phyloP scores from a whole-genome alignment of 64 coral and sea anemone genomes.

The Montipora sp. region DNA sequence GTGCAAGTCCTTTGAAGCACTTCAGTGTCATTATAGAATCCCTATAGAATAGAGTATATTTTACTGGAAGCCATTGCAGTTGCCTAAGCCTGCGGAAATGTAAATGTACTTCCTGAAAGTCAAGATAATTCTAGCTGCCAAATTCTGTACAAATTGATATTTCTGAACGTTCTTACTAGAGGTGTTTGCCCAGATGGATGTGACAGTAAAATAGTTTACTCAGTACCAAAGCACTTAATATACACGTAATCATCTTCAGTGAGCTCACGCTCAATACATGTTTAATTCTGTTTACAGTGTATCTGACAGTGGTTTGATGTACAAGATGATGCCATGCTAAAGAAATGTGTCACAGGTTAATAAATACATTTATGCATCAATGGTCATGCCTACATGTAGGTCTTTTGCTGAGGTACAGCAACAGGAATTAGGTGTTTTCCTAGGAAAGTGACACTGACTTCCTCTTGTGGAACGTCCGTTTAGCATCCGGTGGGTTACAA shows the following conservation, averaged over 20 bases:
- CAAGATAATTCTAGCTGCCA: neutral
- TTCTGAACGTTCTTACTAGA: no score
- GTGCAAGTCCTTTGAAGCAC: neutral
- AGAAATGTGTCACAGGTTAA: neutral
- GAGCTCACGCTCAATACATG: neutral
- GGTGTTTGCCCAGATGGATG: neutral
- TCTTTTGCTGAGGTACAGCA: neutral
- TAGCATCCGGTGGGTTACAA: neutral
- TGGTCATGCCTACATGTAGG: neutral
- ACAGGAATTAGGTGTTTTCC: neutral
- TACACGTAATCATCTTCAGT: neutral
- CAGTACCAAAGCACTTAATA: neutral
- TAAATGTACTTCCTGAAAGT: neutral
- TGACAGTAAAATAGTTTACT: neutral
- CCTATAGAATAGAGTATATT: neutral
- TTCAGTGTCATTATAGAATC: neutral
- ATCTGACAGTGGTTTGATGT: neutral
- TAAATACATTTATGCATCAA: neutral
- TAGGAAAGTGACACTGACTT: neutral
- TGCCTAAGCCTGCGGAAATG: neutral
- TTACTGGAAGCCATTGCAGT: neutral
- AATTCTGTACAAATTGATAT: constrained; percentile 4
- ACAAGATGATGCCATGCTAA: neutral
- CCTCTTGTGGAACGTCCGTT: neutral
- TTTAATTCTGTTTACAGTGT: neutral